Evolutionary conservation across 2,113 vertebrate genomes (phyloP).

Genomic region (Lagenorhynchus albirostris): DNA sequence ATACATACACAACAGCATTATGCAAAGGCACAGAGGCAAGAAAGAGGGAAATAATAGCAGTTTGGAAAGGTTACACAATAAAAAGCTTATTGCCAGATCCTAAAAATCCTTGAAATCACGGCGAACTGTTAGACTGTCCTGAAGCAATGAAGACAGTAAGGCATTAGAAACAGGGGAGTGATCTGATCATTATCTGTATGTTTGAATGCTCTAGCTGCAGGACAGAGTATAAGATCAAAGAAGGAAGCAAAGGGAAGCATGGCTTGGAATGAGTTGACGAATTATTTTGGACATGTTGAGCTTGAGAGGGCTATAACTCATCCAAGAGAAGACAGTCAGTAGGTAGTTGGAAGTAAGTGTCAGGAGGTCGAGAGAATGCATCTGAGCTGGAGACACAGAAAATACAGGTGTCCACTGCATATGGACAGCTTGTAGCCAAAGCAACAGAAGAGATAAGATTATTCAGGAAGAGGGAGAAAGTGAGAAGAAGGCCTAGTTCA

Average conservation of each 20-base stretch:
- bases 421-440: neutral
- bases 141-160: neutral
- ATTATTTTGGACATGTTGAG: neutral
- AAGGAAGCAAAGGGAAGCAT: neutral
- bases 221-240: neutral
- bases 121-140: neutral
- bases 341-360: neutral
- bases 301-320: neutral
- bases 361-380: neutral
- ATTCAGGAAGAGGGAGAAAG: neutral
- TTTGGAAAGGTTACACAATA: neutral
- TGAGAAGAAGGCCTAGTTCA: neutral
- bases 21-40: neutral
- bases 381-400: neutral
- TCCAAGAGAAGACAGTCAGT: neutral
- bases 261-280: neutral
- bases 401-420: neutral
- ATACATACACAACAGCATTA: neutral
- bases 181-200: neutral
- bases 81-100: neutral
- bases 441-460: neutral
- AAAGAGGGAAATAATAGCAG: neutral
- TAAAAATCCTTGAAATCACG: neutral
- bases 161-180: neutral
- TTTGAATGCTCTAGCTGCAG: neutral